phyloP scores from a whole-genome alignment of 2,113 vertebrate species.

The Halichoeres trimaculatus region DNA sequence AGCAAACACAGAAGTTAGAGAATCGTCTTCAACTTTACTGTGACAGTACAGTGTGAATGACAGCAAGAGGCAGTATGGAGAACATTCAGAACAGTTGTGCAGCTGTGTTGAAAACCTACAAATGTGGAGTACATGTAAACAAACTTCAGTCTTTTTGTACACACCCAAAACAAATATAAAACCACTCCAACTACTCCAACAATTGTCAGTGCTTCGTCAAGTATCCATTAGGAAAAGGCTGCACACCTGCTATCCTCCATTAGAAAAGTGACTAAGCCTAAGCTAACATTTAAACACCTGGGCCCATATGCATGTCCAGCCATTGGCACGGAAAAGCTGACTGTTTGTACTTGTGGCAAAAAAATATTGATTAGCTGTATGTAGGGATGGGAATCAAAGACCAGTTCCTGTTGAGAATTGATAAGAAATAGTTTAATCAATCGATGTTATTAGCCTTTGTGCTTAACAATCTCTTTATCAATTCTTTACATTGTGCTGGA shows the following conservation, averaged over 20 bases:
- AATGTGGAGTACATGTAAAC: neutral
- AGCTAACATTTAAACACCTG: slow-evolving; percentile 77
- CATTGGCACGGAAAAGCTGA: too few species aligned
- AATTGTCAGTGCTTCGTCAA: slow-evolving; percentile 28
- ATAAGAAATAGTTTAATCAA: too few species aligned
- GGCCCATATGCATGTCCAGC: too few species aligned
- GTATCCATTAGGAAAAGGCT: slow-evolving; percentile 16
- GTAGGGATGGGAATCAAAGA: too few species aligned
- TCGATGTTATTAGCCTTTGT: too few species aligned
- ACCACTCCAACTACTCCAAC: neutral
- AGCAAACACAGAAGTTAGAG: too few species aligned
- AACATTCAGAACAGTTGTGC: neutral
- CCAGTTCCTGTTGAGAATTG: too few species aligned
- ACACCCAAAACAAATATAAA: neutral
- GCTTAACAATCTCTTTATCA: too few species aligned
- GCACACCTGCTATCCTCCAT: slow-evolving; percentile 40
- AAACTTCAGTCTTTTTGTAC: neutral
- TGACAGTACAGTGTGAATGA: neutral
- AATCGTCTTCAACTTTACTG: too few species aligned
- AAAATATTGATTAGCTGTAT: too few species aligned
- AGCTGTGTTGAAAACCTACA: neutral
- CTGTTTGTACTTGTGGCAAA: too few species aligned
- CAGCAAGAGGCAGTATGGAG: neutral
- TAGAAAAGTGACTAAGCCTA: slow-evolving; percentile 34
- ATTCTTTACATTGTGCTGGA: too few species aligned